These are phyloP conservation scores for Heliconius aoede DNA, from an alignment of 2,888 invertebrate genomes.

Conservation along the genomic window DNA sequence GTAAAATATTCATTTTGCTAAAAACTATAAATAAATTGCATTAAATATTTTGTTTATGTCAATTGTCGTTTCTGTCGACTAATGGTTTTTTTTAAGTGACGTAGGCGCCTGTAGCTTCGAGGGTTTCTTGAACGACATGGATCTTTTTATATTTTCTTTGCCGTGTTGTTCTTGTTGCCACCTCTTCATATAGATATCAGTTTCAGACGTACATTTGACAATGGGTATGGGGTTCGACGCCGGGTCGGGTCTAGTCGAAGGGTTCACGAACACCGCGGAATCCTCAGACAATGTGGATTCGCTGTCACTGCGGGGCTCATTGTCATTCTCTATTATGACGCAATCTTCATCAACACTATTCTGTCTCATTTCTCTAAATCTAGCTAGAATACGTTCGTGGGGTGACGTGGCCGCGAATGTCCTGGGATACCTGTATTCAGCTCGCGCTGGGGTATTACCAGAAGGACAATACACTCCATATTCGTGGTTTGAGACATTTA, in stretches of 20 bases:
- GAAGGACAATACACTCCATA: no score
- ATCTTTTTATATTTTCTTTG: slow-evolving; percentile 67
- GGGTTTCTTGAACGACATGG: slow-evolving; percentile 60
- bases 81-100: slow-evolving; percentile 70
- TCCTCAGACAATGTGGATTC: slow-evolving; percentile 61
- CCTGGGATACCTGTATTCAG: no score
- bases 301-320: slow-evolving; percentile 56
- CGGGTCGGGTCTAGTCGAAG: slow-evolving; percentile 48
- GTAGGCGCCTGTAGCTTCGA: slow-evolving; percentile 71
- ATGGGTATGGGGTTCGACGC: slow-evolving; percentile 46
- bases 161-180: slow-evolving; percentile 60
- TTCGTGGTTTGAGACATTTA: no score
- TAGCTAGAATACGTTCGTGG: slow-evolving; percentile 83
- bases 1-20: no score
- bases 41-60: slow-evolving; percentile 13
- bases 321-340: slow-evolving; percentile 58
- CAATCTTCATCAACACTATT: slow-evolving; percentile 59
- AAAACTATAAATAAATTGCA: no score
- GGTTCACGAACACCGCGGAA: slow-evolving; percentile 55
- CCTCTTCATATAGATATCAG: slow-evolving; percentile 61
- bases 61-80: slow-evolving; percentile 48
- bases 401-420: no score
- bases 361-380: slow-evolving; percentile 74
- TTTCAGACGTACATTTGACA: slow-evolving; percentile 69
- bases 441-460: no score